phyloP scores from a whole-genome alignment of 64 coral and sea anemone species.

The Pachyseris speciosa region DNA sequence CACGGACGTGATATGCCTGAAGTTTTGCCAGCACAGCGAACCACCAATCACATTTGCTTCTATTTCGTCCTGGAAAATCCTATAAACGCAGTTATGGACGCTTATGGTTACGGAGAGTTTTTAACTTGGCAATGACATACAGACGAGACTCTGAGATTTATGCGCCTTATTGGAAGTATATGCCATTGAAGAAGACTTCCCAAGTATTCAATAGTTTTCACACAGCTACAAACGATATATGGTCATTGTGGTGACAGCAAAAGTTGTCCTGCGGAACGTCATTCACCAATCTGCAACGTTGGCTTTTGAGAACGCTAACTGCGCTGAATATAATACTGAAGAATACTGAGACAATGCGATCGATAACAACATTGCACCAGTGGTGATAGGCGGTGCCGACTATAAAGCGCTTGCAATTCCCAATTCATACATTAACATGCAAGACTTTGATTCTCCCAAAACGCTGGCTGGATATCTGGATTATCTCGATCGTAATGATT shows the following conservation, averaged over 20 bases:
- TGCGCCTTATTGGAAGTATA: too few species aligned
- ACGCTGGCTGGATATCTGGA: slow-evolving; percentile 49
- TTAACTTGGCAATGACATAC: slow-evolving; percentile 80
- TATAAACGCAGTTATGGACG: too few species aligned
- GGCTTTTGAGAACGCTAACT: slow-evolving; percentile 75
- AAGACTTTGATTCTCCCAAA: too few species aligned
- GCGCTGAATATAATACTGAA: too few species aligned
- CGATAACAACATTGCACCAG: slow-evolving; percentile 19
- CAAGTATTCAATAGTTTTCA: not conserved
- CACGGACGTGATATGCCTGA: too few species aligned
- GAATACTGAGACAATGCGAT: slow-evolving; percentile 77
- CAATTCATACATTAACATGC: too few species aligned
- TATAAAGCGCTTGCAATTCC: too few species aligned
- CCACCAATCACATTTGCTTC: not conserved
- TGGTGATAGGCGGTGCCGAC: too few species aligned
- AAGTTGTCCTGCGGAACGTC: too few species aligned
- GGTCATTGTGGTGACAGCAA: slow-evolving; percentile 11
- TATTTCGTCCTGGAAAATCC: too few species aligned
- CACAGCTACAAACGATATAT: slow-evolving; percentile 40
- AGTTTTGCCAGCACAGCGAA: not conserved
- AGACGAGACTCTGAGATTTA: too few species aligned
- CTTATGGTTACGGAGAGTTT: not conserved
- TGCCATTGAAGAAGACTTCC: too few species aligned
- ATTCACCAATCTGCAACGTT: slow-evolving; percentile 16
- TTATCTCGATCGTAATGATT: slow-evolving; percentile 47